Conservation (phyloP, 2,797 vertebrate genomes). For the Pachyuromys duprasi region DNA sequence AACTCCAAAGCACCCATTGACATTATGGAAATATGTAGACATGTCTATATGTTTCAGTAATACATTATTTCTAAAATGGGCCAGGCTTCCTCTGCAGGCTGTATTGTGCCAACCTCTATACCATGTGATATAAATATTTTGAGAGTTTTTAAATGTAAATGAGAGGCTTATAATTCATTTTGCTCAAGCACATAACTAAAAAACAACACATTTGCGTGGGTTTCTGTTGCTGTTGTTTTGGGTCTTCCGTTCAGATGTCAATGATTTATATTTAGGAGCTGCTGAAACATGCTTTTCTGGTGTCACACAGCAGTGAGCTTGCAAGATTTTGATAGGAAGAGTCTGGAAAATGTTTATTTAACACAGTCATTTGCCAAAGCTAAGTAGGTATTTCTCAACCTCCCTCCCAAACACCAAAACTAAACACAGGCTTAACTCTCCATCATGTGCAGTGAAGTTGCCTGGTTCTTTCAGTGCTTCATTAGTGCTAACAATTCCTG, state of each 20-base stretch:
- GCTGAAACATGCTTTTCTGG: conserved; percentile 61
- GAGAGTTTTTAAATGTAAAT: conserved; percentile 20
- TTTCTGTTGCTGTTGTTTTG: conserved; percentile 40
- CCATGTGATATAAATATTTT: conserved; percentile 28
- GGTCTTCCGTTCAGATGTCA: conserved; percentile 35
- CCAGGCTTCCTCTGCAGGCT: background rate
- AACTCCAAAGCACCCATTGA: background rate
- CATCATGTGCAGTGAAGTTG: background rate
- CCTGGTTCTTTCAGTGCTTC: background rate
- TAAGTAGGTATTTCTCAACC: conserved; percentile 60
- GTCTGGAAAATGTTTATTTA: conserved; percentile 71
- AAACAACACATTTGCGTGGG: background rate
- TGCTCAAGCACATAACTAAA: background rate
- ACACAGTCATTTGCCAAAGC: conserved; percentile 59
- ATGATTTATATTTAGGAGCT: conserved; percentile 61
- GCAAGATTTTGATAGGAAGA: conserved; percentile 42
- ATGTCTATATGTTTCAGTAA: conserved; percentile 8
- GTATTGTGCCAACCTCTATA: background rate
- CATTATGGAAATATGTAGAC: background rate
- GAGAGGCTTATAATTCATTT: conserved; percentile 16
- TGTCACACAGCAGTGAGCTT: conserved; percentile 49
- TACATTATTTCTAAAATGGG: conserved; percentile 29
- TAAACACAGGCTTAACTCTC: conserved; percentile 43
- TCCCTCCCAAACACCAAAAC: conserved; percentile 34
- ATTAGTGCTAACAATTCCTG: background rate